Evolutionary conservation across 2,888 invertebrate species (phyloP), one percentile per base, ranked within the genome.

Genomic region (Automeris io): DNA sequence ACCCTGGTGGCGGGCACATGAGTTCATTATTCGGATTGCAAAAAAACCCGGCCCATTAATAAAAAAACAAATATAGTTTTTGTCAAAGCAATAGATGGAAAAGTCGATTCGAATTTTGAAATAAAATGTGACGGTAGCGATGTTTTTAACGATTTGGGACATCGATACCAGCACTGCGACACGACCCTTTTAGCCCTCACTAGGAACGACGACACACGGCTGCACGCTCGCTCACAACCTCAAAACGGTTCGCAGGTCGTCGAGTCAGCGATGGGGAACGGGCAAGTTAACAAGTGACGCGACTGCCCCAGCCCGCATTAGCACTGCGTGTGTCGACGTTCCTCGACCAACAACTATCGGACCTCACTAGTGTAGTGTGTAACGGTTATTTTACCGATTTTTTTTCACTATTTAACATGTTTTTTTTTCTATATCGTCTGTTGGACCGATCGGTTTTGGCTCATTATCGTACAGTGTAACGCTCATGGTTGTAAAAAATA

Each of bases 201-300:
- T 74, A 76, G 82, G 83, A 77, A 82, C 85, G 83, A 76, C 85
- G 85, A 82, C 85, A 85, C 85, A 85, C 82, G 76, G 78, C 74
- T 74, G 75, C 64, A 74, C 67, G 64, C 62, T 57, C 68, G 76
- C 74, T 77, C 65, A 75, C 66, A 54, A 47, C 61, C 68, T 61
- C 68, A 69, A n/a, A 63, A 72, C 73, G 70, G 70, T 75, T 82
- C 80, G 61, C 83, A 85, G 83, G 83, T 83, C 62, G 73, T 59
- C 67, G 77, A 78, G 55, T 62, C 67, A 52, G 55, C 71, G 46
- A 45, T 70, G 67, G 80, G 78, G 64, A 83, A 80, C 72, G 81
- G 81, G 57, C 80, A 80, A 60, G 58, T 67, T 61, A 63, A 61
- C 67, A 78, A 80, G 79, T 81, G 81, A 83, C 66, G 62, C 53